Percentiles rank a stretch among this genome's conserved stretches.
These are phyloP conservation scores for Dasypolia templi DNA, from an alignment of 2,888 invertebrate species.

Conservation along the genomic window DNA sequence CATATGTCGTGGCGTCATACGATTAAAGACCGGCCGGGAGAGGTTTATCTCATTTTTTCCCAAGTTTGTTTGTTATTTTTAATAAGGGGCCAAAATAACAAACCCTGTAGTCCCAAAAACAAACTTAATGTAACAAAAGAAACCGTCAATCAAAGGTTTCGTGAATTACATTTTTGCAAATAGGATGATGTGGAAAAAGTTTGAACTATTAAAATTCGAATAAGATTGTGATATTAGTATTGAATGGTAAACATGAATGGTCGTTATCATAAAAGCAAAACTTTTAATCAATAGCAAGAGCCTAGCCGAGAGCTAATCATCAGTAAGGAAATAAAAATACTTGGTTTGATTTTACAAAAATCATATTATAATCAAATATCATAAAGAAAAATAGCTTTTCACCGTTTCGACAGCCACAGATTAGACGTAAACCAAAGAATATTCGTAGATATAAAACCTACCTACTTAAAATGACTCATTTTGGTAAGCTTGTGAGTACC, in stretches of 20 bases:
- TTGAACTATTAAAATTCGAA: conserved; percentile 1
- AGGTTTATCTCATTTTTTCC: neutral
- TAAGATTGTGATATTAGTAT: neutral
- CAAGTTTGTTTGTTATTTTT: conserved; percentile 5
- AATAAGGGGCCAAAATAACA: neutral
- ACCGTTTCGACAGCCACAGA: neutral
- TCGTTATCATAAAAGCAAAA: neutral
- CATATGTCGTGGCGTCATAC: neutral
- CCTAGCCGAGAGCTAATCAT: neutral
- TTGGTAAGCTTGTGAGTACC: neutral
- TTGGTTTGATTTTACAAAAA: conserved; percentile 2
- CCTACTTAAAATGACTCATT: neutral
- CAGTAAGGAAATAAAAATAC: neutral
- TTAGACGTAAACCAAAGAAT: conserved; percentile 41
- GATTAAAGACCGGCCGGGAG: neutral
- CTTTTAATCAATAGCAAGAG: neutral
- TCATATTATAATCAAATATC: neutral
- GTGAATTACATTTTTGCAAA: neutral
- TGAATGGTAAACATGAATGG: neutral
- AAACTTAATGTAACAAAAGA: neutral
- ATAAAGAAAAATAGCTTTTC: neutral
- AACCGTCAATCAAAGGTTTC: neutral
- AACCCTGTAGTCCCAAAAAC: conserved; percentile 17
- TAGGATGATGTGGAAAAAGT: conserved; percentile 1
- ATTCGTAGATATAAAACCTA: conserved; percentile 6